A percentile compares a stretch with the other conserved stretches of the same genome.
These are phyloP conservation scores for Bombus waltoni DNA, from an alignment of 1,140 invertebrate genomes.

Conservation along the genomic window DNA sequence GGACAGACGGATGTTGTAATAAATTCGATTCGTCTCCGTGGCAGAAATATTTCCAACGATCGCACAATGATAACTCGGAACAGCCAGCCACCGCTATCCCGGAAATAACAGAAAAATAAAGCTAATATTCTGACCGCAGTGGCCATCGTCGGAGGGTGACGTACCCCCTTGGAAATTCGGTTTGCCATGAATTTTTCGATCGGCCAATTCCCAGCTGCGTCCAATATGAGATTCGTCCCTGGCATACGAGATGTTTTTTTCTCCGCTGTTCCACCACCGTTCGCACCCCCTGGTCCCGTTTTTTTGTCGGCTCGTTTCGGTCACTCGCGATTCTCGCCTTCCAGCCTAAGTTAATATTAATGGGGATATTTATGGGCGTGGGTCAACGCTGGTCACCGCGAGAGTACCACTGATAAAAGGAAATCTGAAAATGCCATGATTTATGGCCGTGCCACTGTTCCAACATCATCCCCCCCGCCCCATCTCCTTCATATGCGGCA, in stretches of 20 bases:
- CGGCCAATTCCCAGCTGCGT: constrained; percentile 69
- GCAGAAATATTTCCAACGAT: background rate
- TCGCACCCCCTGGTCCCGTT: constrained; percentile 31
- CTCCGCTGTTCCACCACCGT: constrained; percentile 47
- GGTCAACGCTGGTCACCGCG: constrained; percentile 77
- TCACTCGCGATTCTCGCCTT: constrained; percentile 73
- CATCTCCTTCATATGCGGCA: constrained; percentile 19
- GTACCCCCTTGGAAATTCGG: constrained; percentile 38
- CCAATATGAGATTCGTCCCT: constrained; percentile 72
- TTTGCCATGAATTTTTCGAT: constrained; percentile 70
- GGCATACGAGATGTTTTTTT: constrained; percentile 81
- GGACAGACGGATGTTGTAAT: no score
- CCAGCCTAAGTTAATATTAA: constrained; percentile 82
- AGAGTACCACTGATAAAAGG: constrained; percentile 79
- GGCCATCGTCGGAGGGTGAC: background rate
- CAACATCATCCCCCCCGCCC: constrained; percentile 1
- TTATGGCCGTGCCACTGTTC: constrained; percentile 71
- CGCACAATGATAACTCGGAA: background rate
- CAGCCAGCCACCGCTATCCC: background rate
- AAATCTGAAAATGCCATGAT: constrained; percentile 81
- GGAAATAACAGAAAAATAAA: constrained; percentile 6
- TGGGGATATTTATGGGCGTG: constrained; percentile 82
- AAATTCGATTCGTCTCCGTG: no score
- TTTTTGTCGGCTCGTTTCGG: constrained; percentile 56
- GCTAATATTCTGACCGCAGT: constrained; percentile 23